Evolutionary conservation across 1,140 invertebrate species (phyloP).

Genomic region (Temnothorax nylanderi): DNA sequence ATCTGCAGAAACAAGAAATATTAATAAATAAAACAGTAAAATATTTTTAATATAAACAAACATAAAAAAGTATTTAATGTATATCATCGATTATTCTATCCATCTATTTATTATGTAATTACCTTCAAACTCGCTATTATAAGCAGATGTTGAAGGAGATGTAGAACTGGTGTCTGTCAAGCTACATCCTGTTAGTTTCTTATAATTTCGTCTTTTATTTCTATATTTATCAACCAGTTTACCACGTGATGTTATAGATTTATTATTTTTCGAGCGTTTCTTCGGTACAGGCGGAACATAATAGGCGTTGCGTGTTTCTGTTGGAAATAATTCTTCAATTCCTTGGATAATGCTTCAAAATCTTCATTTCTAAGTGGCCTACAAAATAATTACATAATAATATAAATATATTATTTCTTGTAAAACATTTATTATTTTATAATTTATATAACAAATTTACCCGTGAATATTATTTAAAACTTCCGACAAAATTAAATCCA

Average conservation of each 20-base stretch:
- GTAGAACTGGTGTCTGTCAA: slow-evolving; percentile 1
- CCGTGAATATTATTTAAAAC: slow-evolving; percentile 10
- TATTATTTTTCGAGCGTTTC: not conserved
- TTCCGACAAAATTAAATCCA: not conserved
- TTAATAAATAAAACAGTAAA: not conserved
- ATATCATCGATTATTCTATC: not conserved
- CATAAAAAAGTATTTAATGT: no score
- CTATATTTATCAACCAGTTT: slow-evolving; percentile 3
- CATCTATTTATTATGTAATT: not conserved
- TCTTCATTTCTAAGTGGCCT: no score
- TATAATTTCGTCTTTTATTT: slow-evolving; percentile 8
- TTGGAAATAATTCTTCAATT: not conserved
- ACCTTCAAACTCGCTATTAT: slow-evolving; percentile 13
- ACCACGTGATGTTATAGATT: not conserved
- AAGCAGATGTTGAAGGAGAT: not conserved
- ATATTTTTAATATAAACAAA: no score
- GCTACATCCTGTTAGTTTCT: slow-evolving; percentile 6
- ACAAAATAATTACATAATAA: not conserved
- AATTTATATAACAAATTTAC: not conserved
- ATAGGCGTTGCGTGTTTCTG: not conserved
- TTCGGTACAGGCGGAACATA: not conserved
- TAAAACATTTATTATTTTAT: slow-evolving; percentile 1
- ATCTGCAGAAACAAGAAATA: not conserved
- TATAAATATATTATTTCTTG: not conserved
- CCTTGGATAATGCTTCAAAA: no score